Conservation (phyloP, 1,140 invertebrate genomes). For the Anagrus nilaparvatae region DNA sequence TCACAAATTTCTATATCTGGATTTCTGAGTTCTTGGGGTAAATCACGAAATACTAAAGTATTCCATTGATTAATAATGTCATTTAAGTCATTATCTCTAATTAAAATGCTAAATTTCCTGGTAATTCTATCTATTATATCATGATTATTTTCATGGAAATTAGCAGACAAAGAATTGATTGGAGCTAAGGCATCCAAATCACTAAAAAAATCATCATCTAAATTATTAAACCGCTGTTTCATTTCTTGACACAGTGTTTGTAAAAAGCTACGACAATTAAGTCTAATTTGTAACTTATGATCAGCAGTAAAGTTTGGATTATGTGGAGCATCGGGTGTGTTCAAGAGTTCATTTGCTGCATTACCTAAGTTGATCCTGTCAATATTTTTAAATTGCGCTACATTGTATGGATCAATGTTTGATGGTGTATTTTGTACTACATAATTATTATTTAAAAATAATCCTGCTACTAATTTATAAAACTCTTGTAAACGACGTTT, state of each 20-base stretch:
- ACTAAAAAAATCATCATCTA: not conserved
- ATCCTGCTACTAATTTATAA: conserved; percentile 1
- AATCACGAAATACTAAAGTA: not conserved
- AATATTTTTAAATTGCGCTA: conserved; percentile 1
- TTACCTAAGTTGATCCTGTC: conserved; percentile 6
- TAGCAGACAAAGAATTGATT: not conserved
- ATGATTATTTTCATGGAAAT: not conserved
- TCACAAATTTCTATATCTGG: not conserved
- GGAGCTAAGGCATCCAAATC: not conserved
- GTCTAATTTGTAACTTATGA: not conserved
- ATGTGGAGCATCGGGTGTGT: conserved; percentile 1
- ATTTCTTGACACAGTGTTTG: not conserved
- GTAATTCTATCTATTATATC: not conserved
- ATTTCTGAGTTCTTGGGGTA: not conserved
- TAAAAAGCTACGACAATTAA: not conserved
- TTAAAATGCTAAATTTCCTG: not conserved
- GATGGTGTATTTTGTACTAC: conserved; percentile 2
- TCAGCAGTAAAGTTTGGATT: not conserved
- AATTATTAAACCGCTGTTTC: conserved; percentile 1
- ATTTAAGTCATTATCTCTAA: not conserved
- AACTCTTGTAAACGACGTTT: conserved; percentile 4
- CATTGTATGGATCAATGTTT: conserved; percentile 5
- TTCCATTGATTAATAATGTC: not conserved
- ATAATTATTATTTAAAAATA: conserved; percentile 2
- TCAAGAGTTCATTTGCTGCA: conserved; percentile 5